These are phyloP conservation scores for Agrotis clavis DNA, from an alignment of 2,888 invertebrate genomes.

Conservation along the genomic window DNA sequence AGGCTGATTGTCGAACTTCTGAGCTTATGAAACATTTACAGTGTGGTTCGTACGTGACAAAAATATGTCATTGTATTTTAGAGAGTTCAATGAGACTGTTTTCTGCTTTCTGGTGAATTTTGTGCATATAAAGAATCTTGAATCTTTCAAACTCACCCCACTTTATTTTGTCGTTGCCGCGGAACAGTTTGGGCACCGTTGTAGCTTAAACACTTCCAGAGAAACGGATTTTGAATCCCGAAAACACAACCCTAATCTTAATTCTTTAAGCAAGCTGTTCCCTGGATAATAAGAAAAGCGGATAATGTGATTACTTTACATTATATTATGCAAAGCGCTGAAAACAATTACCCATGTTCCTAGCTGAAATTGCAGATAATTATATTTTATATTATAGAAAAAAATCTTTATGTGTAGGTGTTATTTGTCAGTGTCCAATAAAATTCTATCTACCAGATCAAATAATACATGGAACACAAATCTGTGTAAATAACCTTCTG, in stretches of 20 bases:
- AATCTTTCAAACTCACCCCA: too few species aligned
- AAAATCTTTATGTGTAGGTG: neutral
- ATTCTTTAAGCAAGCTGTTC: constrained; percentile 18
- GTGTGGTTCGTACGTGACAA: neutral
- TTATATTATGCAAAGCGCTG: too few species aligned
- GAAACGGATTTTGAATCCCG: neutral
- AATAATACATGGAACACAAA: neutral
- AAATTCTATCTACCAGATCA: neutral
- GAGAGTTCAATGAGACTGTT: too few species aligned
- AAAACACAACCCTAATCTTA: constrained; percentile 9
- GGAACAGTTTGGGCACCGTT: too few species aligned
- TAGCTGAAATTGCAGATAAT: neutral
- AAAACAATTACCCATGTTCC: neutral
- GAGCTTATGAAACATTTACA: neutral
- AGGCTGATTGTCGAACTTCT: too few species aligned
- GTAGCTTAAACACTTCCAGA: constrained; percentile 3
- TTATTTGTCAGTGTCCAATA: neutral
- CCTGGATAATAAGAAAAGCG: constrained; percentile 14
- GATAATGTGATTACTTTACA: constrained; percentile 9
- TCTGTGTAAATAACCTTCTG: neutral
- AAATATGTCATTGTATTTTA: too few species aligned
- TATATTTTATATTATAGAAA: constrained; percentile 8
- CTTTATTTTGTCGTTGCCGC: too few species aligned
- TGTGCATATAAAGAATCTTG: too few species aligned
- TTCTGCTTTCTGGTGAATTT: too few species aligned